Evolutionary conservation across 1,140 invertebrate genomes (phyloP).

Genomic region (Drosophila takahashii): DNA sequence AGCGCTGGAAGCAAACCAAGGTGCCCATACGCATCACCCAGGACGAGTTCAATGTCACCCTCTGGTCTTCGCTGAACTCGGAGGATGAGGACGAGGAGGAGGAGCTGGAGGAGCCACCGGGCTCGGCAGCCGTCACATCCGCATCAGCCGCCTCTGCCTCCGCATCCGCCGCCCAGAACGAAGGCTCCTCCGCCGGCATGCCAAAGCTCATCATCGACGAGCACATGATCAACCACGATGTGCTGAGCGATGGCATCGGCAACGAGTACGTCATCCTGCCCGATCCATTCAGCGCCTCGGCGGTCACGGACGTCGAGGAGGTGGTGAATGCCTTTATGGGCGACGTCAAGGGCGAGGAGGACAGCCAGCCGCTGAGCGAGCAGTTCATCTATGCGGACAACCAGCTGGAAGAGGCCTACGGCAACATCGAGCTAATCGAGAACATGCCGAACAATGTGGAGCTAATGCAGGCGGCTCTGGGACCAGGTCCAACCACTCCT

Average conservation of each 20-base stretch:
- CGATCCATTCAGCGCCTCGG: constrained; percentile 69
- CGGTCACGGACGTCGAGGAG: constrained; percentile 73
- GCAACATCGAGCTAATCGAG: constrained; percentile 70
- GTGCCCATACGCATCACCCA: constrained; percentile 75
- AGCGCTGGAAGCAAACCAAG: constrained; percentile 78
- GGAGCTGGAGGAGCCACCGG: constrained; percentile 42
- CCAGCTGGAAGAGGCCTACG: constrained; percentile 66
- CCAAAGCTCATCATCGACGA: constrained; percentile 70
- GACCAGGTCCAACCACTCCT: constrained; percentile 5
- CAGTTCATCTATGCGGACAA: constrained; percentile 62
- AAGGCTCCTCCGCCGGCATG: constrained; percentile 34
- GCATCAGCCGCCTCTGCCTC: constrained; percentile 10
- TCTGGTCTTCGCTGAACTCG: constrained; percentile 72
- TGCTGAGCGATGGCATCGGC: constrained; percentile 69
- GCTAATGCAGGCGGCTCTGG: constrained; percentile 32
- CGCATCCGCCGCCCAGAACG: constrained; percentile 8
- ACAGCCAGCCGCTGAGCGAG: constrained; percentile 63
- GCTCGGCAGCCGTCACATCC: constrained; percentile 1
- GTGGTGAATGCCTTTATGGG: constrained; percentile 74
- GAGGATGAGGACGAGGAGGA: constrained; percentile 74
- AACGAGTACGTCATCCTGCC: constrained; percentile 78
- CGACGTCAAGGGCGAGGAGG: constrained; percentile 67
- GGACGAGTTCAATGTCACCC: constrained; percentile 74
- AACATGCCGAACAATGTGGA: constrained; percentile 73
- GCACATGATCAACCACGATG: constrained; percentile 67